Base-by-base conservation (phyloP, 2,113 vertebrate genomes). In the Urocynchramus pylzowi region DNA sequence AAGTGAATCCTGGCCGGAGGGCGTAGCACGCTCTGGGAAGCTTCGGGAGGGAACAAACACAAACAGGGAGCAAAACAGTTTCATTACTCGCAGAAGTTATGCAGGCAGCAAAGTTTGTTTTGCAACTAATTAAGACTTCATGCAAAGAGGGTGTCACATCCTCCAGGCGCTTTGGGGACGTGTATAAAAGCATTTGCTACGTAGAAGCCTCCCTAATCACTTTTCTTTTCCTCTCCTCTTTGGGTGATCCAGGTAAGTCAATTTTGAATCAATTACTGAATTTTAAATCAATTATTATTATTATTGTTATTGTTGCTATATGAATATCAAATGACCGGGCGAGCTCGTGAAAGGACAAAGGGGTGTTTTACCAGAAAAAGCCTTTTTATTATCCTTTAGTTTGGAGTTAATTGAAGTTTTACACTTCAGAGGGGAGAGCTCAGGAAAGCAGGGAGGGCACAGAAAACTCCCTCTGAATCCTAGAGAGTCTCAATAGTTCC, bases 141-240 rank as follows among this genome's bases (percentile, higher is more conserved):
- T 95, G 96, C 94, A 95, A 88, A 95, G 71, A 95, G 95, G 95
- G 95, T 97, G 96, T 97, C 95, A 96, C 96, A 90, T 97, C 94
- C 96, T 84, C 89, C 96, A 86, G 96, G 96, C 96, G 47, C 75
- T 93, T 42, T 33, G 83, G 68, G 88, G 82, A 77, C 65, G 92
- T 42, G 80, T 97, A 97, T 96, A 97, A 97, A 96, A 97, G 95
- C 96, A 70, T 95, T 90, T 83, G 95, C 95, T 81, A 83, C 83
- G 9, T 74, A 65, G 92, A 74, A 86, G 54, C 81, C 60, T 90
- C 50, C 86, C 86, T 67, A 77, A 93, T 95, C 96, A 47, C 83
- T 96, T 95, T 88, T 93, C 96, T 87, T 90, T 84, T 63, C 64
- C 86, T 91, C 95, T 70, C 76, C 95, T 96, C 89, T 86, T 93